These are phyloP conservation scores for Tipula confusa DNA, from an alignment of 2,888 invertebrate genomes.

Conservation along the genomic window DNA sequence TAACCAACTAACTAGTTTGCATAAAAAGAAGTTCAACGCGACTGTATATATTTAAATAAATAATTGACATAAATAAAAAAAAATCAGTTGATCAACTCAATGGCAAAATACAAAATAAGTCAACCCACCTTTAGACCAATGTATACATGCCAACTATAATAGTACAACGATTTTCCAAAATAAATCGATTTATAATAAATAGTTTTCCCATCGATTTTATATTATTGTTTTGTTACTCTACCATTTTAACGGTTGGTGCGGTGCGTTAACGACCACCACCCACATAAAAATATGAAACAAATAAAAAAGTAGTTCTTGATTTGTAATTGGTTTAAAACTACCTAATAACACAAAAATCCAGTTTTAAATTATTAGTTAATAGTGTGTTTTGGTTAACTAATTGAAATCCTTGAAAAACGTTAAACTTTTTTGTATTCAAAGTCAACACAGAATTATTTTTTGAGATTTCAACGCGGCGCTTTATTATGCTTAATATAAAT, in stretches of 20 bases:
- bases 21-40: not conserved
- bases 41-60: not conserved
- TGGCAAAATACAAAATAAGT: not conserved
- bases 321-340: not conserved
- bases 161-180: not conserved
- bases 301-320: not conserved
- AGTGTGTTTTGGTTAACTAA: not conserved
- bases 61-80: not conserved
- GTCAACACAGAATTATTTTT: not conserved
- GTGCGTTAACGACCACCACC: not conserved
- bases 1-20: not conserved
- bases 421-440: conserved; percentile 12
- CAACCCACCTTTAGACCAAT: not conserved
- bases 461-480: not conserved
- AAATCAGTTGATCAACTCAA: not conserved
- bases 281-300: not conserved
- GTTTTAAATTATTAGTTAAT: not conserved
- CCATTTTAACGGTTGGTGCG: not conserved
- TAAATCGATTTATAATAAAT: not conserved
- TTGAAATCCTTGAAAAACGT: not conserved
- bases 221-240: not conserved
- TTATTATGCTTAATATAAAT: not conserved
- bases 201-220: not conserved
- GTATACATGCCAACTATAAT: not conserved
- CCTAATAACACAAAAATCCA: not conserved